Evolutionary conservation across 1,140 invertebrate genomes (phyloP), one percentile per base, ranked within the genome.

Genomic region (Plutomurus gul): DNA sequence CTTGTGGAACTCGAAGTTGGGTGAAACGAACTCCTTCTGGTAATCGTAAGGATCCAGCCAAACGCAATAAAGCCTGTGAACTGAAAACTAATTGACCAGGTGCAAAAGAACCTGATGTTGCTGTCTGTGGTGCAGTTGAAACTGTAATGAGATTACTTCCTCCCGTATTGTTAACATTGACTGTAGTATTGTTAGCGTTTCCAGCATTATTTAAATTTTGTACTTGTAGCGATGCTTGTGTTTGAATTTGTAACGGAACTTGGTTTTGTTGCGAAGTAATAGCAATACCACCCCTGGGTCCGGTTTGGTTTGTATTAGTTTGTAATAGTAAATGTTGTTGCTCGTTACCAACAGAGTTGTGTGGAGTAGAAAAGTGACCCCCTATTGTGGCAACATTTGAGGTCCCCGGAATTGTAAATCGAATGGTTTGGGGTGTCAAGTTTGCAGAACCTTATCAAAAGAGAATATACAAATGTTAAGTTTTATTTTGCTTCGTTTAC

Each of bases 11-110:
- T 65, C 78, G 10, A 3, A 81, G 51, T 22, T 81, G 79, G 25
- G 79, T 75, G 46, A 80, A 76, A n/a, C 74, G 25, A 22, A 80
- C 72, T 30, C 79, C 79, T 81, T 81, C 75, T 18, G 79, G 76
- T 25, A 81, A 56, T 70, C 79, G 22, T 13, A 81, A 27, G 3
- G 75, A 46, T 46, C 65, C 74, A 11, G 79, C 79, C n/a, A 81
- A 39, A 25, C 79, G 20, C 16, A 81, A 43, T 18, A 81, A 18
- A 16, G 79, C 40, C 37, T 65, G 56, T n/a, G 81, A 47, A 30
- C 78, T 60, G 1, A 82, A 43, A 33, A 82, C 27, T 43, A 76
- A 72, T 72, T 76, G 79, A n/a, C 74, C 70, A 8, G 37, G 20
- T 20, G 49, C 33, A 47, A 65, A 65, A 7, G 56, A n/a, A 7